These are phyloP conservation scores for Ceriagrion tenellum DNA, from an alignment of 2,888 invertebrate species.

Conservation along the genomic window DNA sequence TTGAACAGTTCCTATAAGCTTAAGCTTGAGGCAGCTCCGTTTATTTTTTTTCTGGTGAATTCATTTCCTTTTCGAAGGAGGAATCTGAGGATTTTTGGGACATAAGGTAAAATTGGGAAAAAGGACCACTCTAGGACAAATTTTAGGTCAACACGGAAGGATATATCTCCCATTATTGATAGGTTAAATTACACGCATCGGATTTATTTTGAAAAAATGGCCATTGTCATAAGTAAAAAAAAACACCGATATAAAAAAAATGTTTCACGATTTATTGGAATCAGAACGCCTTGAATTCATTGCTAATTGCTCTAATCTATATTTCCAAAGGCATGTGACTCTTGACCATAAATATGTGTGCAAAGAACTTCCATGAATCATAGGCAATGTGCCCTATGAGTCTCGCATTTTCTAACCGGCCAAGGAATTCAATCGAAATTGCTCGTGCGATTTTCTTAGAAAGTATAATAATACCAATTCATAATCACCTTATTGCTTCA, in stretches of 20 bases:
- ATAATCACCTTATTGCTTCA: too few relatives aligned
- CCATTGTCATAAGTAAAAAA: too few relatives aligned
- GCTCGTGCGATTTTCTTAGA: neutral
- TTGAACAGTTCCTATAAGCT: neutral
- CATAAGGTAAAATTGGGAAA: too few relatives aligned
- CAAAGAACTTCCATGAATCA: neutral
- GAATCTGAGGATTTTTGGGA: too few relatives aligned
- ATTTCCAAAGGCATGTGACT: neutral
- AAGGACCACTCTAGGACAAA: too few relatives aligned
- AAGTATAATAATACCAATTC: neutral
- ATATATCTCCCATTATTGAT: neutral
- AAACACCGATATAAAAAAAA: too few relatives aligned
- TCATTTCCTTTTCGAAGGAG: too few relatives aligned
- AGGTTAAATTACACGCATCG: neutral
- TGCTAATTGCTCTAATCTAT: neutral
- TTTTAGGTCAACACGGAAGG: neutral
- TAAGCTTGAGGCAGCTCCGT: neutral
- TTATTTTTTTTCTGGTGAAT: too few relatives aligned
- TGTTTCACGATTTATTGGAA: neutral
- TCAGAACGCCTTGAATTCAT: neutral
- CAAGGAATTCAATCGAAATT: neutral
- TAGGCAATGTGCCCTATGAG: neutral
- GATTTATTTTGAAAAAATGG: too few relatives aligned
- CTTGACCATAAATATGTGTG: neutral
- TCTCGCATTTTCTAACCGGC: neutral